Conservation (phyloP, 2,888 invertebrate genomes). For the Mimas tiliae region DNA sequence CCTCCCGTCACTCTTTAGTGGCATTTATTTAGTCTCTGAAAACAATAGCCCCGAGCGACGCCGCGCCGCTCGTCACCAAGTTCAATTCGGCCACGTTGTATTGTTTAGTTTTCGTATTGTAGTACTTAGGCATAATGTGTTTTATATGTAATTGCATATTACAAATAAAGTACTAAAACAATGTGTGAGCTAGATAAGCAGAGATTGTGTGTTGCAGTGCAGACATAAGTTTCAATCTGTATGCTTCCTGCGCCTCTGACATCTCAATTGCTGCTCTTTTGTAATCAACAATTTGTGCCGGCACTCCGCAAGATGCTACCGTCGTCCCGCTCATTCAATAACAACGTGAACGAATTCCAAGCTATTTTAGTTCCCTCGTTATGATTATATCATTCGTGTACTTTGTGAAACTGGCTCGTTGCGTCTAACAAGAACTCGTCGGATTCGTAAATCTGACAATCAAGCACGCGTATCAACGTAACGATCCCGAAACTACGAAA, state of each 20-base stretch:
- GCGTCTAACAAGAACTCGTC: slow-evolving; percentile 36
- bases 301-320: slow-evolving; percentile 68
- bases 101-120: too few species aligned
- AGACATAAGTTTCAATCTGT: slow-evolving; percentile 80
- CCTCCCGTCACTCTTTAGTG: too few species aligned
- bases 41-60: too few species aligned
- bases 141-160: background rate
- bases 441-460: slow-evolving; percentile 40
- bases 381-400: slow-evolving; percentile 57
- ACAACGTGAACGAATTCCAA: slow-evolving; percentile 72
- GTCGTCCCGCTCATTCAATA: slow-evolving; percentile 69
- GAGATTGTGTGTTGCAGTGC: slow-evolving; percentile 46
- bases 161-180: background rate
- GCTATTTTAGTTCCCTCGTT: slow-evolving; percentile 67
- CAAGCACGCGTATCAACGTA: slow-evolving; percentile 41
- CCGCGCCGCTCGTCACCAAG: too few species aligned
- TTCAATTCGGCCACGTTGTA: too few species aligned
- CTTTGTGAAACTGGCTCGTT: slow-evolving; percentile 41
- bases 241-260: slow-evolving; percentile 75
- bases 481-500: slow-evolving; percentile 31
- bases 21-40: too few species aligned
- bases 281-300: slow-evolving; percentile 81
- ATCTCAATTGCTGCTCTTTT: slow-evolving; percentile 83
- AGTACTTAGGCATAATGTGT: too few species aligned
- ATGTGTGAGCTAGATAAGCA: slow-evolving; percentile 42